phyloP scores from a whole-genome alignment of 2,113 vertebrate species.

The Narcine bancroftii region DNA sequence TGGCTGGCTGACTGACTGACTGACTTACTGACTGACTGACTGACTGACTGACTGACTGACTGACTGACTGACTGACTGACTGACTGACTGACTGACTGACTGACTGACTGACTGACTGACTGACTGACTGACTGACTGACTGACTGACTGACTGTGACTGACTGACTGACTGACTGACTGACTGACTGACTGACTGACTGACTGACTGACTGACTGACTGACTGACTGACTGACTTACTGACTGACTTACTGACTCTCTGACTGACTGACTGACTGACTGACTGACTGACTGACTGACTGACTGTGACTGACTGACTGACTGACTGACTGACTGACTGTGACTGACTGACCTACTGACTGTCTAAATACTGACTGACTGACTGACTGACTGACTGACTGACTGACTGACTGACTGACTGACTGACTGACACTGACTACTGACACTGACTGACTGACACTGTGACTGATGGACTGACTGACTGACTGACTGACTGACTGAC shows the following conservation, averaged over 20 bases:
- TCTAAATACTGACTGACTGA: too few relatives aligned
- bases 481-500: constrained; percentile 6
- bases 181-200: neutral
- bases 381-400: neutral
- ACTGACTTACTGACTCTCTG: neutral
- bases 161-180: constrained; percentile 17
- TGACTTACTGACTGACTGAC: neutral
- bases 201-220: constrained; percentile 17
- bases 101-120: neutral
- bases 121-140: constrained; percentile 18
- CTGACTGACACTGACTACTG: neutral
- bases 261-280: constrained; percentile 18
- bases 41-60: too few relatives aligned
- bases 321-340: constrained; percentile 21
- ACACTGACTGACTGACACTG: neutral
- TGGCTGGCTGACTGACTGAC: too few relatives aligned
- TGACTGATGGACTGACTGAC: too few relatives aligned
- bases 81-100: too few relatives aligned
- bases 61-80: too few relatives aligned
- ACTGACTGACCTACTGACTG: too few relatives aligned
- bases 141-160: constrained; percentile 19
- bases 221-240: neutral
- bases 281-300: constrained; percentile 12
- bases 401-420: constrained; percentile 25
- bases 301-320: neutral